phyloP scores from a whole-genome alignment of 2,797 vertebrate genomes.

The Cuculus canorus region DNA sequence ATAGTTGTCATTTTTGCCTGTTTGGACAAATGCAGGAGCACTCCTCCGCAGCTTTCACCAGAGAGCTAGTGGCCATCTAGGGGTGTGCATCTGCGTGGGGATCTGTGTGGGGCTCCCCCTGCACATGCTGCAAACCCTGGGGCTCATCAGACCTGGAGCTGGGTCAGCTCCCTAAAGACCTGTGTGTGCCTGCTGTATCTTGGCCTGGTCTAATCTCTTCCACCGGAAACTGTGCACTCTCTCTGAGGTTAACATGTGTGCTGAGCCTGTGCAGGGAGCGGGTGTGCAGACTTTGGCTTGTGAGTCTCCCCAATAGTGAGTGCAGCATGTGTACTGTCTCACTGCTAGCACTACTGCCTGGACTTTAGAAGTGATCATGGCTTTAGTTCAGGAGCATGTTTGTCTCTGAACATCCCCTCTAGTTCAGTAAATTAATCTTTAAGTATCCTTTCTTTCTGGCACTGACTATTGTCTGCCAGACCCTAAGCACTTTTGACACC shows the following conservation, averaged over 20 bases:
- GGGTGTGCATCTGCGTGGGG: background rate
- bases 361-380: background rate
- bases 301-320: background rate
- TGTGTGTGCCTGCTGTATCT: background rate
- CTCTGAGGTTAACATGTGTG: accelerated
- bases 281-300: background rate
- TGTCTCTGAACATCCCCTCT: background rate
- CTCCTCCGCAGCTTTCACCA: background rate
- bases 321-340: too few relatives aligned
- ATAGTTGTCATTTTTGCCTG: constrained; percentile 17
- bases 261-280: accelerated
- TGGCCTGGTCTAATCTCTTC: background rate
- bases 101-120: background rate
- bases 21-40: background rate
- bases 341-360: background rate
- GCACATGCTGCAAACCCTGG: background rate
- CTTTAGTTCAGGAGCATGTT: accelerated
- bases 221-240: accelerated
- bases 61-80: background rate
- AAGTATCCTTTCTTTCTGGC: background rate
- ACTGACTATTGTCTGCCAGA: background rate
- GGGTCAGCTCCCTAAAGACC: background rate
- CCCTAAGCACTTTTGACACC: background rate
- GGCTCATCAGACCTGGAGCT: background rate
- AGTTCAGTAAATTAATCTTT: background rate